phyloP scores from a whole-genome alignment of 2,888 invertebrate genomes.

The Noctua fimbriata region DNA sequence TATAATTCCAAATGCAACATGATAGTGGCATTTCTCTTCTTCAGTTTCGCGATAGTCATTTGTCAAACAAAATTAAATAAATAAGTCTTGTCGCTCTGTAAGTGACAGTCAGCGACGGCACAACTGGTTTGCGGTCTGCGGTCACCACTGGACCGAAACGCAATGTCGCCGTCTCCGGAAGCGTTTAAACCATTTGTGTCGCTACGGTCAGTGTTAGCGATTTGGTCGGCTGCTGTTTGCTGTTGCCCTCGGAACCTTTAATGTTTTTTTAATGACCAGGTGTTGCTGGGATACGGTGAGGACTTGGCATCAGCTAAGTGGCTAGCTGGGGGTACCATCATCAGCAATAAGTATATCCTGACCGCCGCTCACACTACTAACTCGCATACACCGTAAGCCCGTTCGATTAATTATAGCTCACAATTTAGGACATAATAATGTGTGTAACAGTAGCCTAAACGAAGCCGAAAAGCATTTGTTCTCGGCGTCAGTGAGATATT shows the following conservation, averaged over 20 bases:
- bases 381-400: no score
- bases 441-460: background rate
- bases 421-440: background rate
- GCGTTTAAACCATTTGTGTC: background rate
- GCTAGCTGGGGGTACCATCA: conserved; percentile 64
- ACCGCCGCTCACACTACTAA: conserved; percentile 61
- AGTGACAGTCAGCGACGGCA: background rate
- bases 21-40: background rate
- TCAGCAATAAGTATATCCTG: conserved; percentile 65
- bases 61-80: background rate
- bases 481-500: no score
- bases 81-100: background rate
- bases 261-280: conserved; percentile 50
- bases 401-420: no score
- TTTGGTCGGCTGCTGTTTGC: background rate
- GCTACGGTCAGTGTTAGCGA: background rate
- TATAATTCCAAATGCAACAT: background rate
- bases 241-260: background rate
- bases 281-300: conserved; percentile 59
- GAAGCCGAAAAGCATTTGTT: no score
- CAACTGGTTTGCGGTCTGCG: background rate
- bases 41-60: background rate
- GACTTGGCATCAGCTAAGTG: conserved; percentile 44
- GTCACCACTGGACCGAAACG: background rate
- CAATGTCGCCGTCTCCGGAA: background rate